Percentiles rank a stretch among this genome's conserved stretches.
phyloP scores from a whole-genome alignment of 2,797 vertebrate genomes.

The Micromesistius poutassou region DNA sequence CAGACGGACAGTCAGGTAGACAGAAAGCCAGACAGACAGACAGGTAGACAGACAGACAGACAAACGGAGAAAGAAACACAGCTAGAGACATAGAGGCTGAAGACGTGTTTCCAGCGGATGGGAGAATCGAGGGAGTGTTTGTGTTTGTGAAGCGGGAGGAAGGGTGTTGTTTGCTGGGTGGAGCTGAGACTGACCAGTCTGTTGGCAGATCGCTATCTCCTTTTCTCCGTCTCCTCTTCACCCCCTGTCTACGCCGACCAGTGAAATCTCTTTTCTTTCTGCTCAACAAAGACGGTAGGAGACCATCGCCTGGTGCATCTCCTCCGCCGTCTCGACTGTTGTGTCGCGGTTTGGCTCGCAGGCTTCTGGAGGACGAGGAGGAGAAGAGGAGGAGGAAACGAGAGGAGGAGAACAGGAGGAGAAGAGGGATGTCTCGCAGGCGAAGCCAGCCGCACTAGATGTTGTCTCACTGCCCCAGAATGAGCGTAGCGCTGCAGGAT shows the following conservation, averaged over 20 bases:
- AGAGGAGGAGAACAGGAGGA: background rate
- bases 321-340: background rate
- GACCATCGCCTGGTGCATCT: background rate
- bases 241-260: background rate
- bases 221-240: background rate
- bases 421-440: conserved; percentile 50
- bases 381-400: background rate
- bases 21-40: too few species aligned
- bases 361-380: background rate
- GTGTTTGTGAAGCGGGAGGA: background rate
- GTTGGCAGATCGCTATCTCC: background rate
- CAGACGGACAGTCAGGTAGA: too few species aligned
- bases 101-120: background rate
- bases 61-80: background rate
- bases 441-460: conserved; percentile 62
- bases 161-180: background rate
- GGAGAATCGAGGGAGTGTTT: background rate
- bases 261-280: background rate
- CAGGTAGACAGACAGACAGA: background rate
- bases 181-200: background rate
- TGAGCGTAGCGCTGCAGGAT: conserved; percentile 93
- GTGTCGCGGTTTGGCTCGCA: background rate
- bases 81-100: background rate
- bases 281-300: too few species aligned
- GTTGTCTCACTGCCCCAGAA: conserved; percentile 72